A percentile compares a stretch with the other conserved stretches of the same genome.
Conservation (phyloP, 1,140 invertebrate species). For the Stratiolaelaps scimitus region DNA sequence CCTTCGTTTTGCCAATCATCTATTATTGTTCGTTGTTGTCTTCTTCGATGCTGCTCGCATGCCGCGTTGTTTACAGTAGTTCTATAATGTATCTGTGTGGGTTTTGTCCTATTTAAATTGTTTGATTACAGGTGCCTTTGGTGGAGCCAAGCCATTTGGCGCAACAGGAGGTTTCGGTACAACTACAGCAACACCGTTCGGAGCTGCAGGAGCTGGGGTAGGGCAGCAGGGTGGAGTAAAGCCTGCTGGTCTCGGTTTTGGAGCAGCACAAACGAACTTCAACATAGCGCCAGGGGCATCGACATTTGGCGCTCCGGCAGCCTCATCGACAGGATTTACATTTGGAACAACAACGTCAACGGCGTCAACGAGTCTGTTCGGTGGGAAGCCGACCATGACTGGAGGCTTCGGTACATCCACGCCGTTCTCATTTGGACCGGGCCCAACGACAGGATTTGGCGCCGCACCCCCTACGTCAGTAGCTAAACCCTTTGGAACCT, state of each 20-base stretch:
- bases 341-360: constrained; percentile 36
- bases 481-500: constrained; percentile 33
- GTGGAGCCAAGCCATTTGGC: constrained; percentile 38
- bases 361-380: constrained; percentile 39
- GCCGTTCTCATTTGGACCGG: constrained; percentile 36
- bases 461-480: constrained; percentile 28
- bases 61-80: no score
- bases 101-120: no score
- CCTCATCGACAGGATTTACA: constrained; percentile 45
- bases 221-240: no score
- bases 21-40: no score
- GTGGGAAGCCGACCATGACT: constrained; percentile 39
- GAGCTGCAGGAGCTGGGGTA: neutral
- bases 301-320: constrained; percentile 47
- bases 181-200: constrained; percentile 35
- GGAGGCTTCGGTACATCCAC: constrained; percentile 32
- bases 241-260: no score
- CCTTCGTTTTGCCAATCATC: no score
- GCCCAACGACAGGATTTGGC: constrained; percentile 36
- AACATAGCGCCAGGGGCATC: neutral
- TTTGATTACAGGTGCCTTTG: constrained; percentile 36
- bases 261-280: no score
- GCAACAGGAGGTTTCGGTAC: constrained; percentile 41
- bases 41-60: no score
- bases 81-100: no score